Evolutionary conservation across 2,797 vertebrate species (phyloP), one percentile per base, ranked within the genome.

Genomic region (Meriones psammophilus): DNA sequence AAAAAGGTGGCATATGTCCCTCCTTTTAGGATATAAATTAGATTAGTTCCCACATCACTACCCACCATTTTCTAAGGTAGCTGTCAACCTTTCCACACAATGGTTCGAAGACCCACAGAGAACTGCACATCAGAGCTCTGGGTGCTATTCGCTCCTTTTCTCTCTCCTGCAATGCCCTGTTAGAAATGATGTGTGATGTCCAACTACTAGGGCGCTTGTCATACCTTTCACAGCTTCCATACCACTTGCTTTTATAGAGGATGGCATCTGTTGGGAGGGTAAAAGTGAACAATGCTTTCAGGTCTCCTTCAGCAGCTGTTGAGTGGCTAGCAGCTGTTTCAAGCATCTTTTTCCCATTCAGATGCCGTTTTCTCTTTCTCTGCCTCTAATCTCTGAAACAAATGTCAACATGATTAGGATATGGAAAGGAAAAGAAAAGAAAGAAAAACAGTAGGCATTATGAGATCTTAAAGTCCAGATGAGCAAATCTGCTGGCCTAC

Each of bases 21-120:
- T 96, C 96, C 80, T 91, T 96, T 68, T 87, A 93, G 90, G 42
- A n/a, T 81, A 84, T 10, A 92, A 96, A 97, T 93, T 83, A 92
- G 54, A 87, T 95, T 95, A 97, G 84, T 88, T 17, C 80, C 78
- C 96, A 20, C 24, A 62, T 96, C 7, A 8, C 66, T 95, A 54
- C 26, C 78, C 71, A 46, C 71, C 64, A 17, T 73, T 96, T 96
- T 2, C 1, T 50, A 85, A 94, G 81, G 24, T 77, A 93, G 39
- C 46, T 28, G 2, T 2, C 6, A 26, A 56, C 80, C 64, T 74
- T 62, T 69, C 10, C 42, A 36, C 8, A 26, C 10, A 60, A 71
- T 39, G 17, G 58, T n/a, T 24, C 4, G 62, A 64, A 91, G 54
- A 39, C 4, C 74, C 39, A 28, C 10, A 1, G 2, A 5, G 74